These are phyloP conservation scores for Porites australiensis DNA, from an alignment of 64 coral and sea anemone genomes.

Conservation along the genomic window DNA sequence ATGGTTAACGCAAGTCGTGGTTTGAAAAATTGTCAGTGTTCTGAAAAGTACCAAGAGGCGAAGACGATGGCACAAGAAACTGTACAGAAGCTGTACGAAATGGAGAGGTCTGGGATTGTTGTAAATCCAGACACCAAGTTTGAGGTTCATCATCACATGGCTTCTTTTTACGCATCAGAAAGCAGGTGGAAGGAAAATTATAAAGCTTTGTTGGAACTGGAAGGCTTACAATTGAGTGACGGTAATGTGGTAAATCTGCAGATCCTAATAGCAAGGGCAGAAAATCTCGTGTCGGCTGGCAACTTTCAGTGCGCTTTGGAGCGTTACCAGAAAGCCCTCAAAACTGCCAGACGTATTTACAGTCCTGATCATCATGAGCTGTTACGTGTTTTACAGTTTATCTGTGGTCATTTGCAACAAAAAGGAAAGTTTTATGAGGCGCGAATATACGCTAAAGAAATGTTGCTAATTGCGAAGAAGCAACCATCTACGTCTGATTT, in stretches of 20 bases:
- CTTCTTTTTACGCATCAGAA: background rate
- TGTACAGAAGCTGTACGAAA: background rate
- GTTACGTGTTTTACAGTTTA: background rate
- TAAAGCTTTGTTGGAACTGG: background rate
- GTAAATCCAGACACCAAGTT: background rate
- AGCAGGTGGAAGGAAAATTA: background rate
- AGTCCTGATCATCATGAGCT: background rate
- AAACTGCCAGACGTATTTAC: background rate
- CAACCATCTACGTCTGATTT: too few species aligned
- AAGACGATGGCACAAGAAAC: background rate
- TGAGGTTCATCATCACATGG: background rate
- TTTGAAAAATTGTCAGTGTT: too few species aligned
- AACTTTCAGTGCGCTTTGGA: background rate
- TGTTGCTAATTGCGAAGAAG: too few species aligned
- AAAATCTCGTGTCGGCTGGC: background rate
- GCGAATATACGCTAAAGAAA: too few species aligned
- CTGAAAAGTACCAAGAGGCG: background rate
- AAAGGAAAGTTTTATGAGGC: background rate
- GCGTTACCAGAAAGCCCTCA: background rate
- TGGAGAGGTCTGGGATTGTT: background rate
- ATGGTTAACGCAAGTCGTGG: background rate
- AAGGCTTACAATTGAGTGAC: background rate
- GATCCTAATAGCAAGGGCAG: background rate
- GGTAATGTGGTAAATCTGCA: background rate
- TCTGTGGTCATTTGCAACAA: background rate